Percentiles rank a stretch among this genome's conserved stretches.
Evolutionary conservation across 2,113 vertebrate genomes (phyloP).

Genomic region (Speoplatyrhinus poulsoni): DNA sequence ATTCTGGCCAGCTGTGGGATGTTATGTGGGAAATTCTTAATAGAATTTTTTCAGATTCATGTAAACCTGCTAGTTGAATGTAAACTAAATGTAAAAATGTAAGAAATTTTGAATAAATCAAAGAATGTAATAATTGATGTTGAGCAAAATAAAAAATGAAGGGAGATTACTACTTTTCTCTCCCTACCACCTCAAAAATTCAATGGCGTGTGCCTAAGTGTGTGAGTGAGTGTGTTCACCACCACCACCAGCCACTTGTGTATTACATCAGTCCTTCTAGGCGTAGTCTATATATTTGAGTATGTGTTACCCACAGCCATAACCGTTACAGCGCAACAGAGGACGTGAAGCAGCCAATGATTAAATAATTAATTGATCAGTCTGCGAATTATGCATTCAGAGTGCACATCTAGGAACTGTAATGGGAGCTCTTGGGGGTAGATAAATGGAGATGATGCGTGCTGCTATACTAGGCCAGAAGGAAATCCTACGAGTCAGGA

Average conservation of each 20-base stretch:
- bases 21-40: too few species aligned
- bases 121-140: neutral
- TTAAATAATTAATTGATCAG: constrained; percentile 52
- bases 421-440: neutral
- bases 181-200: too few species aligned
- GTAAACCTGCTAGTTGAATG: too few species aligned
- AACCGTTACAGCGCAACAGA: constrained; percentile 49
- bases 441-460: constrained; percentile 34
- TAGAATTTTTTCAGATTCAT: too few species aligned
- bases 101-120: too few species aligned
- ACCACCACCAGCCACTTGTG: constrained; percentile 20
- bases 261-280: too few species aligned
- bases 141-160: neutral
- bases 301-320: constrained; percentile 36
- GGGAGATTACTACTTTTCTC: too few species aligned
- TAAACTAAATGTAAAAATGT: too few species aligned
- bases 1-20: too few species aligned
- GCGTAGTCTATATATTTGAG: constrained; percentile 3
- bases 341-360: constrained; percentile 38
- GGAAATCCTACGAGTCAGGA: constrained; percentile 57
- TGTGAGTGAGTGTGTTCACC: constrained; percentile 32
- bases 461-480: constrained; percentile 35
- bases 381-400: constrained; percentile 43
- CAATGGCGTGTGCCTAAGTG: neutral
- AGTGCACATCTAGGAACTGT: neutral